Evolutionary conservation across 2,888 invertebrate genomes (phyloP).

Genomic region (Bursaphelenchus okinawaensis): DNA sequence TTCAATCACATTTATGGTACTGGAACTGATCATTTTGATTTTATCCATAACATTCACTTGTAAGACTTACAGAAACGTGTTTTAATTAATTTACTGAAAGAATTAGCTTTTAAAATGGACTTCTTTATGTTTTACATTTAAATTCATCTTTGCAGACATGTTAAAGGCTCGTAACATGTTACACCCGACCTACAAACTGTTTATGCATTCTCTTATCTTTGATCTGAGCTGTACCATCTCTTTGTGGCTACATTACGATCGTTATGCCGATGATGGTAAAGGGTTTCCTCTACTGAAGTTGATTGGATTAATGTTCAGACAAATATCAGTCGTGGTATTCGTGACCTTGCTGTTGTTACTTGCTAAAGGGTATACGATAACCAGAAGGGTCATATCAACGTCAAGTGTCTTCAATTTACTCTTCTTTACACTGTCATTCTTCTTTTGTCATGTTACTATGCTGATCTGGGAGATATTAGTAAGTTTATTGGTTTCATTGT

Average conservation of each 20-base stretch:
- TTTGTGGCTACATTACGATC: slow-evolving; percentile 70
- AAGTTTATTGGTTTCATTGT: background rate
- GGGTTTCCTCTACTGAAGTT: slow-evolving; percentile 63
- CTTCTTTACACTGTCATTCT: slow-evolving; percentile 73
- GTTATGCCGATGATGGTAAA: slow-evolving; percentile 72
- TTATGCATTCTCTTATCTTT: slow-evolving; percentile 68
- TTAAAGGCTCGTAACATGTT: slow-evolving; percentile 74
- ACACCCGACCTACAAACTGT: slow-evolving; percentile 82
- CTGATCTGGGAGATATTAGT: slow-evolving; percentile 45
- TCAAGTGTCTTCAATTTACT: slow-evolving; percentile 68
- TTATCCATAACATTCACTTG: slow-evolving; percentile 70
- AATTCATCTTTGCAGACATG: slow-evolving; percentile 67
- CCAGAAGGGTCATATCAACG: slow-evolving; percentile 62
- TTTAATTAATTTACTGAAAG: too few relatives aligned
- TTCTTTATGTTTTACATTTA: too few relatives aligned
- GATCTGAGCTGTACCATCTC: slow-evolving; percentile 70
- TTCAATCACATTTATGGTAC: slow-evolving; percentile 70
- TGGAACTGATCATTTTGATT: slow-evolving; percentile 70
- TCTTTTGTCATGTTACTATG: slow-evolving; percentile 62
- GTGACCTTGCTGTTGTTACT: slow-evolving; percentile 74
- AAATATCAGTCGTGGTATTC: slow-evolving; percentile 62
- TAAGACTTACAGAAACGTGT: slow-evolving; percentile 47
- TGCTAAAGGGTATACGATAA: slow-evolving; percentile 85
- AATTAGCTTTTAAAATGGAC: too few relatives aligned
- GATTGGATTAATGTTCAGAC: slow-evolving; percentile 58